Evolutionary conservation across 1,140 invertebrate genomes (phyloP), one percentile per base, ranked within the genome.

Genomic region (Proctacanthus coquilletti): DNA sequence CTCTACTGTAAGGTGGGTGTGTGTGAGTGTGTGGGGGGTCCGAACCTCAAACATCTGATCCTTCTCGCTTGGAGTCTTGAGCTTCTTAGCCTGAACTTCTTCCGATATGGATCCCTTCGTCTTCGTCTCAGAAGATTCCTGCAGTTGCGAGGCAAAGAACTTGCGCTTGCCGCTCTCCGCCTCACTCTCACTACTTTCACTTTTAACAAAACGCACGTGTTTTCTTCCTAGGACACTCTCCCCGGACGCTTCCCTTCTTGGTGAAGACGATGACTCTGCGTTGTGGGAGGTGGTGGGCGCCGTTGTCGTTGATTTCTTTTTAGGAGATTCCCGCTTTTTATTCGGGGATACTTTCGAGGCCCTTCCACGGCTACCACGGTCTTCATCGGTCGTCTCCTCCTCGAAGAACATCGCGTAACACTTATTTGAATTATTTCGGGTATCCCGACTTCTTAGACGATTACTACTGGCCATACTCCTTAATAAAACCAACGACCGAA

Each of bases 41-140:
- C n/a, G n/a, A n/a, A 27, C 23, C 23, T 27, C 23, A 27, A 27
- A 27, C 23, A 27, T 27, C 13, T 27, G 23, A 27, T 27, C 23
- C 23, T 27, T 27, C 8, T 9, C 23, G 8, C 8, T 9, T 9
- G 8, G 8, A 27, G 13, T 8, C 13, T 27, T 27, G 13, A 27
- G 23, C 13, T 27, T 27, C 23, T 27, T 27, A 27, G 13, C 13
- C 8, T 27, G 8, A 8, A 9, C 23, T 9, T 27, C 23, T 27
- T 13, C 23, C 13, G 8, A 8, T 9, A 9, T 27, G 8, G 23
- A 8, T 27, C 13, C 23, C 23, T 27, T 13, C 23, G 13, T 9
- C 8, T 27, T 8, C 13, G 8, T 13, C 23, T 9, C 23, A 27
- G 23, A 27, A 27, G 23, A 27, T 13, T 27, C 8, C 13, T 27